Conservation (phyloP, 1,140 invertebrate species). For the Macrobrachium nipponense region DNA sequence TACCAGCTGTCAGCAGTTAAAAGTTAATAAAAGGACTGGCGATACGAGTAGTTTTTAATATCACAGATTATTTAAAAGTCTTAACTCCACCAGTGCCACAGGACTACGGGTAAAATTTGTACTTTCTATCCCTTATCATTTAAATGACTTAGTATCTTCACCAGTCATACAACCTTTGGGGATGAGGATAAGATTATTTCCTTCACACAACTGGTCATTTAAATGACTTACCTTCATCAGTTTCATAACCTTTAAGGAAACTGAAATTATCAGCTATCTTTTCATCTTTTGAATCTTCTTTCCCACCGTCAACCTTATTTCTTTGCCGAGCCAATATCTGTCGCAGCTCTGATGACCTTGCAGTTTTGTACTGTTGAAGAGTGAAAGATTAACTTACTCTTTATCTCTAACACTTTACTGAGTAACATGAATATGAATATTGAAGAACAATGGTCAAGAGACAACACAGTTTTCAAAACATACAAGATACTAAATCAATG, state of each 20-base stretch:
- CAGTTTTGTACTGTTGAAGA: constrained; percentile 76
- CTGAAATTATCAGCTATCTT: constrained; percentile 43
- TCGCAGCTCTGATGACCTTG: constrained; percentile 76
- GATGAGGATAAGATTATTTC: not conserved
- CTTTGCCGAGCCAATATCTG: constrained; percentile 76
- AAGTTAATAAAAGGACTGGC: too few relatives aligned
- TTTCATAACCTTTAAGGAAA: constrained; percentile 57
- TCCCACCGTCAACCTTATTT: constrained; percentile 67
- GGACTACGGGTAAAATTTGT: too few relatives aligned
- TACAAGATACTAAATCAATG: too few relatives aligned
- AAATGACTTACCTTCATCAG: constrained; percentile 23
- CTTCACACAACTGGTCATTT: constrained; percentile 34
- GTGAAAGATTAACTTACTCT: not conserved
- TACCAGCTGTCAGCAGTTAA: too few relatives aligned
- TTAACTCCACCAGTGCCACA: too few relatives aligned
- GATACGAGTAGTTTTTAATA: not conserved
- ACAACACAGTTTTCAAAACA: too few relatives aligned
- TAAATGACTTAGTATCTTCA: constrained; percentile 26
- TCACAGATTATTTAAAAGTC: too few relatives aligned
- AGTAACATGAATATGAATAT: not conserved
- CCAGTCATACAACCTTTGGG: constrained; percentile 46
- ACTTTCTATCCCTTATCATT: constrained; percentile 25
- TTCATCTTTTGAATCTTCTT: constrained; percentile 19
- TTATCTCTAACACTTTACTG: not conserved
- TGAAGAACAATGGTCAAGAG: too few relatives aligned